phyloP scores from a whole-genome alignment of 1,140 invertebrate genomes.

The Dendrolimus punctatus region DNA sequence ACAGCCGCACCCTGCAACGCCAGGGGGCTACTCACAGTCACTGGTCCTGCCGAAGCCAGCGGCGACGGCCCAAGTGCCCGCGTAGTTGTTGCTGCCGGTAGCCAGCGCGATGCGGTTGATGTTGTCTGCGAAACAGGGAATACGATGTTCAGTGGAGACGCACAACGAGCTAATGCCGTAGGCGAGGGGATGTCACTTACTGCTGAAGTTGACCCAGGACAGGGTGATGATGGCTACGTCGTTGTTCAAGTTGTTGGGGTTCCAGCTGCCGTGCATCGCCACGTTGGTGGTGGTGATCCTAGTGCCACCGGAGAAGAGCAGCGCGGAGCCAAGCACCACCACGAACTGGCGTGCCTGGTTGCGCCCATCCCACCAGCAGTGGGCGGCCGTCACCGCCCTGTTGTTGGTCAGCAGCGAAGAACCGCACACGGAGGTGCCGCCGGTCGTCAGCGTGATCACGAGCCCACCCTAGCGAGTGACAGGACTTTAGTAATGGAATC shows the following conservation, averaged over 20 bases:
- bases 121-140: constrained; percentile 12
- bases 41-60: constrained; percentile 23
- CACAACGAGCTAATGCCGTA: background rate
- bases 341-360: constrained; percentile 18
- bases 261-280: constrained; percentile 15
- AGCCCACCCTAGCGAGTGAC: constrained; percentile 16
- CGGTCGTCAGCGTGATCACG: constrained; percentile 18
- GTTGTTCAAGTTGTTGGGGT: constrained; percentile 12
- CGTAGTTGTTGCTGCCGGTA: constrained; percentile 12
- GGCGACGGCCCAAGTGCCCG: constrained; percentile 16
- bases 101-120: constrained; percentile 15
- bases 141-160: background rate
- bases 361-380: constrained; percentile 23
- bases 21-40: constrained; percentile 14
- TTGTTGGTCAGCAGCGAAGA: constrained; percentile 23
- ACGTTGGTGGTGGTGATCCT: constrained; percentile 18
- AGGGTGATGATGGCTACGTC: constrained; percentile 23
- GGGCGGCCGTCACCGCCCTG: constrained; percentile 19
- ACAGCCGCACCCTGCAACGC: background rate
- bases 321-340: constrained; percentile 16
- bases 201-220: constrained; percentile 15
- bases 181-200: constrained; percentile 9
- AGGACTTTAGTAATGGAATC: too few relatives aligned
- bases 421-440: constrained; percentile 24
- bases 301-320: constrained; percentile 23